These are phyloP conservation scores for Parthenolecanium corni DNA, from an alignment of 2,888 invertebrate species.

Conservation along the genomic window DNA sequence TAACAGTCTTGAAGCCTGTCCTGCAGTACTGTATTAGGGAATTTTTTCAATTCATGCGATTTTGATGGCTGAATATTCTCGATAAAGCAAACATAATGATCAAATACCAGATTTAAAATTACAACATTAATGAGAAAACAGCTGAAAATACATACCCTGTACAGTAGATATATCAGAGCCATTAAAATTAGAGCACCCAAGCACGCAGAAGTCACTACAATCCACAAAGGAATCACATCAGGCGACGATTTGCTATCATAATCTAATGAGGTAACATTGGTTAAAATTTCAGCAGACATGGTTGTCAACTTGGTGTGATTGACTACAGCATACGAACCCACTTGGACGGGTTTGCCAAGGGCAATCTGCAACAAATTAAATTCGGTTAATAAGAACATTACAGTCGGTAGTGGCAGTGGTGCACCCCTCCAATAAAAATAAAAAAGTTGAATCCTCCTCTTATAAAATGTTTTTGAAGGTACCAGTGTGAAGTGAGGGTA, in stretches of 20 bases:
- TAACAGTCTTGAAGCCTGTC: no score
- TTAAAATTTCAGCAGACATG: constrained; percentile 57
- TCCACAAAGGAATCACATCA: constrained; percentile 70
- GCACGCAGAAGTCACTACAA: constrained; percentile 70
- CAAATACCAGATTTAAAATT: no score
- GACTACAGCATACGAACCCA: constrained; percentile 64
- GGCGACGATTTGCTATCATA: constrained; percentile 52
- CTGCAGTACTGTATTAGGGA: no score
- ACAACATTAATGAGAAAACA: no score
- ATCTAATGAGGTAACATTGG: constrained; percentile 54
- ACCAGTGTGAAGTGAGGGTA: no score
- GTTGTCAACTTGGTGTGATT: constrained; percentile 56
- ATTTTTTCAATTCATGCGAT: no score
- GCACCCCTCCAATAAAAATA: no score
- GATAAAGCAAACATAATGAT: no score
- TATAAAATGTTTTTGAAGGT: no score
- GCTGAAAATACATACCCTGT: constrained; percentile 59
- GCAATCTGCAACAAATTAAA: constrained; percentile 38
- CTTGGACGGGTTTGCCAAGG: constrained; percentile 47
- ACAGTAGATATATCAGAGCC: constrained; percentile 62
- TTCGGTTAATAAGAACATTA: constrained; percentile 3
- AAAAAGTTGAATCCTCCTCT: no score
- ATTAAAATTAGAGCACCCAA: constrained; percentile 67
- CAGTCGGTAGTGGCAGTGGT: no score
- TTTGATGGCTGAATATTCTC: no score